These are phyloP conservation scores for Cephalopterus ornatus DNA, from an alignment of 2,113 vertebrate genomes.

Conservation along the genomic window DNA sequence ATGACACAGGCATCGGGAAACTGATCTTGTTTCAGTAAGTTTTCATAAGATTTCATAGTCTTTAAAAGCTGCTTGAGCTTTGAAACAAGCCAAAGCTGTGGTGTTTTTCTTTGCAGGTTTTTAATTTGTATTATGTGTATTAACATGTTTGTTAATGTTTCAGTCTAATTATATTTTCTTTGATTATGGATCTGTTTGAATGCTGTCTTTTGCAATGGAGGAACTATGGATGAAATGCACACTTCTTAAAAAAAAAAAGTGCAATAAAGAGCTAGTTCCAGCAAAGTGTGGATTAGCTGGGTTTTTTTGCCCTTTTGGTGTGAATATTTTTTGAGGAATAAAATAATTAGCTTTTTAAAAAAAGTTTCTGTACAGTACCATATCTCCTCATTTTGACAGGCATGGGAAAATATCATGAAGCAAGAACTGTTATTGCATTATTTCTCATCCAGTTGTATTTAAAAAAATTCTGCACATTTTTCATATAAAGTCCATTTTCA, in stretches of 20 bases:
- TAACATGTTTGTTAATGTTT: neutral
- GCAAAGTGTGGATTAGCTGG: neutral
- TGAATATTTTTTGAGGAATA: neutral
- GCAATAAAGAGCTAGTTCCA: neutral
- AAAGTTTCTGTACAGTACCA: neutral
- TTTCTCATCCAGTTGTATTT: neutral
- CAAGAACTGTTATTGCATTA: neutral
- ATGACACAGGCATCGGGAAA: neutral
- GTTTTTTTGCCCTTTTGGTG: neutral
- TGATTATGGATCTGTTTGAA: neutral
- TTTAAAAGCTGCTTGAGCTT: neutral
- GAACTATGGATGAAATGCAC: neutral
- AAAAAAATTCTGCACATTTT: neutral
- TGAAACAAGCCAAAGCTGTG: neutral
- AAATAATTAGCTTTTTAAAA: neutral
- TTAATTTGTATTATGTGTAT: neutral
- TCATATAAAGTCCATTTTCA: neutral
- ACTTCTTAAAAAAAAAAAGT: neutral
- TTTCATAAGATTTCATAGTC: neutral
- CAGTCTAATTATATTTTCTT: neutral
- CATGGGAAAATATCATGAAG: neutral
- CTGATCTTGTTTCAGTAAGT: neutral
- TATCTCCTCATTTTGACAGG: neutral
- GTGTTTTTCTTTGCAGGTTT: neutral
- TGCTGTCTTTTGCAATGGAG: neutral